phyloP scores from a whole-genome alignment of 2,888 invertebrate genomes.

The Nephrotoma appendiculata region DNA sequence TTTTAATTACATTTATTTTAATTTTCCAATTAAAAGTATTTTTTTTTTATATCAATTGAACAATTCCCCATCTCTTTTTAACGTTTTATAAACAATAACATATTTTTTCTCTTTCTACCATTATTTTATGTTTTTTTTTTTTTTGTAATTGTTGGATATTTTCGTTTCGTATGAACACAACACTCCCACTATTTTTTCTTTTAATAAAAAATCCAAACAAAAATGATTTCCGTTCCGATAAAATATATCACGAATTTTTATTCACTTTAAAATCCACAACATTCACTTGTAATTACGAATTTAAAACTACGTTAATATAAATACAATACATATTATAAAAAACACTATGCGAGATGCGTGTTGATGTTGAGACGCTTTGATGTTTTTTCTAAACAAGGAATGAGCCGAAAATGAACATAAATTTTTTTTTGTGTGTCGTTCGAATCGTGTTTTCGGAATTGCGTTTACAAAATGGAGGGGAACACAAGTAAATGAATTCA shows the following conservation, averaged over 20 bases:
- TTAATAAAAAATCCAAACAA: neutral
- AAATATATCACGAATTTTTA: neutral
- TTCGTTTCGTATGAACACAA: neutral
- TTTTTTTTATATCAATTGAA: neutral
- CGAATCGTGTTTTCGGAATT: neutral
- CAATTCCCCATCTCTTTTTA: neutral
- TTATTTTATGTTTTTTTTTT: neutral
- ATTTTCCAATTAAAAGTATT: neutral
- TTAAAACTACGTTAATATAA: neutral
- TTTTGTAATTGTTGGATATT: neutral
- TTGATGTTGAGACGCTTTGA: neutral
- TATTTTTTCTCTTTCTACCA: neutral
- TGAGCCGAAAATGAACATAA: neutral
- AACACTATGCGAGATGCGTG: neutral
- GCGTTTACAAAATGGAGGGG: neutral
- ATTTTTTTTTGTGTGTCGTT: neutral
- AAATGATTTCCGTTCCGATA: neutral
- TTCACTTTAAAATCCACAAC: neutral
- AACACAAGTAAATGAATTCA: neutral
- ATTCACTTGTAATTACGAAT: neutral
- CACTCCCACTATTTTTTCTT: neutral
- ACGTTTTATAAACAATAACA: neutral
- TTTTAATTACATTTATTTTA: neutral
- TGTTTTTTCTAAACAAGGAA: neutral
- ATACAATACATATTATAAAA: neutral